Conservation (phyloP, 2,888 invertebrate genomes). For the Eristalis arbustorum region DNA sequence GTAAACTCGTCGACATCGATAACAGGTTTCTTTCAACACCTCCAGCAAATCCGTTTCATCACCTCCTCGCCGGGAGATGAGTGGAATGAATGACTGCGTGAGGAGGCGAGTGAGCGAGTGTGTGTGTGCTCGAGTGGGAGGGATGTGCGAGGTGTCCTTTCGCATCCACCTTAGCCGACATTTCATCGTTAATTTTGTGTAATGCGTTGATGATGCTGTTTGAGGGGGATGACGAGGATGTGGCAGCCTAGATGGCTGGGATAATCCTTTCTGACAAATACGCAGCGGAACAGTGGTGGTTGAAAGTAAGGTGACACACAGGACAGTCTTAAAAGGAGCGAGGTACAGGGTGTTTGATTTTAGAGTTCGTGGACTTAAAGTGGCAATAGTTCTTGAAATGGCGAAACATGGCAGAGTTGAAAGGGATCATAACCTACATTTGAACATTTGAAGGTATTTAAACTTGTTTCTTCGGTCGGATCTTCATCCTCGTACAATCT, state of each 20-base stretch:
- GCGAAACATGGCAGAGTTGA: no score
- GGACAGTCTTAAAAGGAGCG: no score
- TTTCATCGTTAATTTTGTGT: constrained; percentile 69
- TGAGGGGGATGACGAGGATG: constrained; percentile 48
- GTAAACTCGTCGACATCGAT: constrained; percentile 66
- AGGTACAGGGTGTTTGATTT: no score
- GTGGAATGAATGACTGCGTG: constrained; percentile 5
- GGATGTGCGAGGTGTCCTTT: constrained; percentile 40
- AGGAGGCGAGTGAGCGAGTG: background rate
- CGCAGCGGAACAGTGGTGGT: constrained; percentile 33
- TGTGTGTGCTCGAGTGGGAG: constrained; percentile 3
- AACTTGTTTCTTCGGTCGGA: no score
- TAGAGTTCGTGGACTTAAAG: no score
- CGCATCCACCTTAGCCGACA: constrained; percentile 61
- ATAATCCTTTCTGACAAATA: constrained; percentile 51
- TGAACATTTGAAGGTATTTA: no score
- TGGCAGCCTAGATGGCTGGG: constrained; percentile 29
- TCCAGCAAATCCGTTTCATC: constrained; percentile 63
- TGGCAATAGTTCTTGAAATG: no score
- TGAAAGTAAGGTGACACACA: background rate
- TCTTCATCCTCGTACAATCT: no score
- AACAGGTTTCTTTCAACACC: constrained; percentile 69
- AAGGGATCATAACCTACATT: no score
- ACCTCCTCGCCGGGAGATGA: constrained; percentile 32
- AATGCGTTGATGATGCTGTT: constrained; percentile 66